Percentiles rank a stretch among this genome's conserved stretches.
phyloP scores from a whole-genome alignment of 2,888 invertebrate genomes.

The Nymphalis urticae region DNA sequence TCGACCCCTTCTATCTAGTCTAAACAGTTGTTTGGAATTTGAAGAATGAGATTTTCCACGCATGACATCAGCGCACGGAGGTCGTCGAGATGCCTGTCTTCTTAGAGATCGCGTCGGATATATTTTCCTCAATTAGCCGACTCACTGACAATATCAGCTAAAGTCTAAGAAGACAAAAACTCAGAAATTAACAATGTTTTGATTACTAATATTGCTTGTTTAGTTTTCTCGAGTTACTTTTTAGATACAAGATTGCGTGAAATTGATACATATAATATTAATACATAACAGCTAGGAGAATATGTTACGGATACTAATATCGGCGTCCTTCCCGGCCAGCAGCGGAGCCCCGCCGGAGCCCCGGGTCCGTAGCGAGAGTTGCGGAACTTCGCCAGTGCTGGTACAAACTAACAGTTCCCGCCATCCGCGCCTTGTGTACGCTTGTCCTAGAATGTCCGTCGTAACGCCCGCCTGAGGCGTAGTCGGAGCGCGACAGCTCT shows the following conservation, averaged over 20 bases:
- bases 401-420: neutral
- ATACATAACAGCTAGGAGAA: neutral
- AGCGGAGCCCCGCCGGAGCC: neutral
- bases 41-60: neutral
- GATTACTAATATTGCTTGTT: constrained; percentile 1
- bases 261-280: no score
- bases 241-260: neutral
- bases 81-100: neutral
- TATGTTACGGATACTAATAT: neutral
- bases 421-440: no score
- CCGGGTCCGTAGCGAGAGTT: neutral
- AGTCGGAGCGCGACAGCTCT: no score
- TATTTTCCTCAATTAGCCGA: neutral
- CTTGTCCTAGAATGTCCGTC: no score
- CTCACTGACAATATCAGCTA: no score
- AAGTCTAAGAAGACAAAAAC: neutral
- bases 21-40: neutral
- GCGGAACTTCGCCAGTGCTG: neutral
- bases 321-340: neutral
- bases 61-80: constrained; percentile 3
- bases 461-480: neutral
- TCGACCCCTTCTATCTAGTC: neutral
- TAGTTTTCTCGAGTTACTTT: neutral
- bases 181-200: neutral
- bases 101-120: neutral